Percentiles rank a stretch among this genome's conserved stretches.
Conservation (phyloP, 2,797 vertebrate species). For the Pangasius larnaudii region DNA sequence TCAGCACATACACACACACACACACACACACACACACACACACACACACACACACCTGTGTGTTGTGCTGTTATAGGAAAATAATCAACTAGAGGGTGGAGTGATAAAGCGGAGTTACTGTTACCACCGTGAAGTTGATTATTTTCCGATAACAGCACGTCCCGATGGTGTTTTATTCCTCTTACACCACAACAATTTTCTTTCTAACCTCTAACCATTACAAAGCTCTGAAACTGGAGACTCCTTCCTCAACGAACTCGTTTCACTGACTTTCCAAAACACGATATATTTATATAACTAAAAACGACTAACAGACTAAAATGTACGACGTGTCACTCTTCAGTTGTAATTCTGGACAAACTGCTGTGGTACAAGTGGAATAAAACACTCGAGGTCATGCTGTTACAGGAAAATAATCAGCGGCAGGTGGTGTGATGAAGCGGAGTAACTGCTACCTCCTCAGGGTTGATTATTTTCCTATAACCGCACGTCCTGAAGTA, state of each 20-base stretch:
- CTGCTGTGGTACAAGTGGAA: background rate
- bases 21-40: too few species aligned
- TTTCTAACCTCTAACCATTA: background rate
- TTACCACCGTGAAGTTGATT: background rate
- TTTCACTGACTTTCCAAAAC: background rate
- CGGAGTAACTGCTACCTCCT: background rate
- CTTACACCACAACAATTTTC: background rate
- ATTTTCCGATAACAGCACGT: background rate
- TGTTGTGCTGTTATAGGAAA: background rate
- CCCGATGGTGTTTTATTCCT: background rate
- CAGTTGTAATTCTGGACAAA: background rate
- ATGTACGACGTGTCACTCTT: background rate
- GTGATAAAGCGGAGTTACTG: background rate
- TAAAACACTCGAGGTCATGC: background rate
- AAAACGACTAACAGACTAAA: background rate
- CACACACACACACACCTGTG: too few species aligned
- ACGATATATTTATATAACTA: background rate
- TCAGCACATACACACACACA: background rate
- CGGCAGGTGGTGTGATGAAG: background rate
- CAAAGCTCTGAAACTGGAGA: background rate
- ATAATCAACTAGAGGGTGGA: background rate
- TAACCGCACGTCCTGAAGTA: too few species aligned
- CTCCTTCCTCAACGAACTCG: background rate
- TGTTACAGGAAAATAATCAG: background rate
- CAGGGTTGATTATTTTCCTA: too few species aligned